These are phyloP conservation scores for Valencia hispanica DNA, from an alignment of 2,797 vertebrate species.

Conservation along the genomic window DNA sequence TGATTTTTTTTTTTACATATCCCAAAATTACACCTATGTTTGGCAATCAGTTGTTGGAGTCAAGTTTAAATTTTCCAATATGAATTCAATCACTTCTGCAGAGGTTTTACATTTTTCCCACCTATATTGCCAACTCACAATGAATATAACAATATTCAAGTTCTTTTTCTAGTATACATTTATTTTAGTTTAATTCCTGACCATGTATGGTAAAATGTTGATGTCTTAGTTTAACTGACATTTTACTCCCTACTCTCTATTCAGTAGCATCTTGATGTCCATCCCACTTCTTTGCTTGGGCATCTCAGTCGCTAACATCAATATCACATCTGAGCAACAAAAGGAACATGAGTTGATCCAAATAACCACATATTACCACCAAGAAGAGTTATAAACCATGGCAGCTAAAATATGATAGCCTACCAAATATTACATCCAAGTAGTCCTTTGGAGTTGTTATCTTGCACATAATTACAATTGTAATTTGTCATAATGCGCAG, in stretches of 20 bases:
- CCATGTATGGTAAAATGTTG: background rate
- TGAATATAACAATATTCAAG: background rate
- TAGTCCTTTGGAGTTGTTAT: background rate
- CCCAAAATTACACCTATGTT: background rate
- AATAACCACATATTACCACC: background rate
- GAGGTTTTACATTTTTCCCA: background rate
- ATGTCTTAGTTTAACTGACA: background rate
- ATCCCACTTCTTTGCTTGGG: background rate
- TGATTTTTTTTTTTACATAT: background rate
- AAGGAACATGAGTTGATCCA: background rate
- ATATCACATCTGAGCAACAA: background rate
- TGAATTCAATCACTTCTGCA: background rate
- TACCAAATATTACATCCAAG: background rate
- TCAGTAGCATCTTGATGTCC: background rate
- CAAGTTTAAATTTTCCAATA: background rate
- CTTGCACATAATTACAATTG: background rate
- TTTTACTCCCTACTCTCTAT: background rate
- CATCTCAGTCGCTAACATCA: background rate
- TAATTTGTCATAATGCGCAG: background rate
- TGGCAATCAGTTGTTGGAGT: background rate
- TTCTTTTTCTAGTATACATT: background rate
- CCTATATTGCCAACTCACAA: background rate
- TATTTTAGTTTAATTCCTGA: background rate
- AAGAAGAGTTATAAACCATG: background rate
- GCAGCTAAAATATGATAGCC: background rate